These are phyloP conservation scores for Actenoides hombroni DNA, from an alignment of 2,113 vertebrate genomes.

Conservation along the genomic window DNA sequence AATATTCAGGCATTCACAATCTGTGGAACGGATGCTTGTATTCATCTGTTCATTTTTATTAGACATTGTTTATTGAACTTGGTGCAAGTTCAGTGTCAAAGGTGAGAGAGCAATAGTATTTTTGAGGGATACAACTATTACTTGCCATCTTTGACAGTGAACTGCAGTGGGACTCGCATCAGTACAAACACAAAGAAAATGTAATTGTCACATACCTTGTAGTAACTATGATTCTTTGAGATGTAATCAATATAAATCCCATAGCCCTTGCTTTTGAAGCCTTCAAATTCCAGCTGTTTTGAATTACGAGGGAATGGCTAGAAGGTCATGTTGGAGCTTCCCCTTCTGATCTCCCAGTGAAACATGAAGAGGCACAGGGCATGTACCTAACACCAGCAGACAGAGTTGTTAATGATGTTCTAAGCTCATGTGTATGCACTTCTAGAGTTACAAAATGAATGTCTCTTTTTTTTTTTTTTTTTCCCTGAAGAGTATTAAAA, in stretches of 20 bases:
- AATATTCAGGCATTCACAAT: neutral
- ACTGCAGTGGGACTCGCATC: neutral
- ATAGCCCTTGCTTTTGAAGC: neutral
- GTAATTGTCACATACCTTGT: neutral
- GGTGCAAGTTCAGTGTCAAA: neutral
- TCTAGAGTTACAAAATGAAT: neutral
- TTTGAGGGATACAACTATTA: neutral
- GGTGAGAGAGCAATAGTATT: neutral
- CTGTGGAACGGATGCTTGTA: neutral
- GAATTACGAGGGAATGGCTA: neutral
- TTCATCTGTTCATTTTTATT: neutral
- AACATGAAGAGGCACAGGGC: neutral
- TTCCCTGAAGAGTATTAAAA: neutral
- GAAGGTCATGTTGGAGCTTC: neutral
- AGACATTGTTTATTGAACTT: neutral
- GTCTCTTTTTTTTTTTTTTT: neutral
- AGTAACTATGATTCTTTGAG: neutral
- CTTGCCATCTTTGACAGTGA: neutral
- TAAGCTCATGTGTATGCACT: neutral
- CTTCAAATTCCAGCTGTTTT: slow-evolving; percentile 22
- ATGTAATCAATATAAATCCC: neutral
- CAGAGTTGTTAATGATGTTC: neutral
- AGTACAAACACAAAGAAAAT: neutral
- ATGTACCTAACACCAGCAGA: neutral
- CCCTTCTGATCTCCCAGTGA: neutral